Evolutionary conservation across 2,113 vertebrate genomes (phyloP), one percentile per base, ranked within the genome.

Genomic region (Oriolus oriolus): DNA sequence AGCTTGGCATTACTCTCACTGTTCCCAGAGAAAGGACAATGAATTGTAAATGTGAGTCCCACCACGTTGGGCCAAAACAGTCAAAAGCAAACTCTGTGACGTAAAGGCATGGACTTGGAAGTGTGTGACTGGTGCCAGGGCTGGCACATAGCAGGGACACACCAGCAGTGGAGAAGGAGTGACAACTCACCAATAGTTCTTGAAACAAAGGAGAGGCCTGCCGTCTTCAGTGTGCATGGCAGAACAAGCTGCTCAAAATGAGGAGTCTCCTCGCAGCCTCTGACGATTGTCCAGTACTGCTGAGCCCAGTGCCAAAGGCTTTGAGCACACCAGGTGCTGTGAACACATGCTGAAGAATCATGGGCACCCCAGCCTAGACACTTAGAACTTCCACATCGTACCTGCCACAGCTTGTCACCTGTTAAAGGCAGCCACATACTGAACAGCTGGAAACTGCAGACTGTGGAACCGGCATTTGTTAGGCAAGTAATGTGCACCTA

Each of bases 91-190:
- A 65, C 0, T 2, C 53, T 8, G 13, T 35, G 42, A 49, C 49
- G n/a, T 49, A 39, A 90, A 89, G 42, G 50, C 50, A 45, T 0
- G 0, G 60, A 37, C 35, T 53, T 3, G 1, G n/a, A 52, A 79
- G 10, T 6, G 6, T 0, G 0, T 35, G 42, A 41, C 35, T 61
- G n/a, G 16, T 21, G 57, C 9, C 26, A 21, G 23, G 31, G 37
- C 30, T 2, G 3, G 31, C 1, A 4, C 33, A 14, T 2, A 27
- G 9, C 45, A 53, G 17, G 22, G 37, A 41, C 6, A 21, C 20
- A 71, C 53, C 37, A 77, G 64, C 50, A 70, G 64, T 6, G 28
- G 33, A 76, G 59, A 21, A 66, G 35, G 42, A 70, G 31, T 28
- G n/a, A 59, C 41, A 57, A 22, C 49, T 79, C 1, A 1, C 3